A percentile compares a stretch with the other conserved stretches of the same genome.
Conservation (phyloP, 2,113 vertebrate genomes). For the Axis porcinus region DNA sequence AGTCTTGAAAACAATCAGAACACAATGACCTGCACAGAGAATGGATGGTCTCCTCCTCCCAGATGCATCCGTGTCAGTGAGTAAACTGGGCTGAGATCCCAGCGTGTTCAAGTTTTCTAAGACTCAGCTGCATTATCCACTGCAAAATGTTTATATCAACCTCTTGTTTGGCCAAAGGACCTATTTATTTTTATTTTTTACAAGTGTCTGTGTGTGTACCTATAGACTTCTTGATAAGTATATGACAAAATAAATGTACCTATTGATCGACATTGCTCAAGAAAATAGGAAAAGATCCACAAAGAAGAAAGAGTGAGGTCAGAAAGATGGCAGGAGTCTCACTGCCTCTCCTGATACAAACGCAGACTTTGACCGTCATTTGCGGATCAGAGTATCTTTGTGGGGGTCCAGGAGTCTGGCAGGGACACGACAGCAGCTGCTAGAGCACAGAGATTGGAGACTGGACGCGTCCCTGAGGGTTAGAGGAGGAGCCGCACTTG, state of each 20-base stretch:
- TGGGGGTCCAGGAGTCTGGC: background rate
- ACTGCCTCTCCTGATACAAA: background rate
- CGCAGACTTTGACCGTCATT: background rate
- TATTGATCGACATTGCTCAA: background rate
- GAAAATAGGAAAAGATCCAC: background rate
- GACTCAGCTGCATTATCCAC: too few relatives aligned
- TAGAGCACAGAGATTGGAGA: background rate
- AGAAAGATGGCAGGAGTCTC: background rate
- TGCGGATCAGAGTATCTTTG: background rate
- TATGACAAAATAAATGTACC: background rate
- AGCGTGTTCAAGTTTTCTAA: background rate
- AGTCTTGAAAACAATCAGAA: background rate
- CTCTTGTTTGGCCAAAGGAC: background rate
- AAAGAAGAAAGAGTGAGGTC: background rate
- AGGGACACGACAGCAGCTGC: background rate
- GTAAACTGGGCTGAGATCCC: background rate
- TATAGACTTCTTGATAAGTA: background rate
- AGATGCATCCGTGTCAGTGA: slow-evolving; percentile 67
- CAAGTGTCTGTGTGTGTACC: background rate
- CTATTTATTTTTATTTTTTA: background rate
- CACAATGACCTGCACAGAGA: slow-evolving; percentile 53
- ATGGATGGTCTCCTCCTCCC: slow-evolving; percentile 65
- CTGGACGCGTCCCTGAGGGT: rapidly evolving
- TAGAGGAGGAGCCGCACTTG: too few relatives aligned
- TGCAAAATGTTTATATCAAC: background rate